Percentiles rank a stretch among this genome's conserved stretches.
phyloP scores from a whole-genome alignment of 2,113 vertebrate species.

The Calidris pugnax region DNA sequence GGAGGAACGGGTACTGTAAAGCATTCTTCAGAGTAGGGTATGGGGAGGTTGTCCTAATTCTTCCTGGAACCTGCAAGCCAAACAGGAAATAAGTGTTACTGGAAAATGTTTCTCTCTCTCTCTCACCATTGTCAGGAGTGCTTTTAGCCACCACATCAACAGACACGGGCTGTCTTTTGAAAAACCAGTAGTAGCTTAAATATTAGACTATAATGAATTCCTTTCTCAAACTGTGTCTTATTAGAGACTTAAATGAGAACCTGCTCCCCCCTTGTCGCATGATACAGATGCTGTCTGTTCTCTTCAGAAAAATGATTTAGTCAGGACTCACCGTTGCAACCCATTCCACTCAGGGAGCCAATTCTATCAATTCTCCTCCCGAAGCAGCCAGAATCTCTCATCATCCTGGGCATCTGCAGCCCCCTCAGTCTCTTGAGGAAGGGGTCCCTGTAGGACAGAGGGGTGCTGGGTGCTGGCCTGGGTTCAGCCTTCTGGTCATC shows the following conservation, averaged over 20 bases:
- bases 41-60: background rate
- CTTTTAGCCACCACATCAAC: background rate
- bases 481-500: constrained; percentile 15
- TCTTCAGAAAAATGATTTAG: rapidly evolving
- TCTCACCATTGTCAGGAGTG: background rate
- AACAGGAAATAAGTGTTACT: background rate
- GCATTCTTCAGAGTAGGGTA: background rate
- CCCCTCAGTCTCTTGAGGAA: constrained; percentile 73
- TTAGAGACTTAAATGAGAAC: background rate
- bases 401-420: constrained; percentile 45
- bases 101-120: background rate
- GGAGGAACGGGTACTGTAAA: constrained; percentile 36
- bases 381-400: constrained; percentile 82
- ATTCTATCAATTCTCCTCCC: constrained; percentile 87
- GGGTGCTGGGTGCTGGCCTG: background rate
- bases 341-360: constrained; percentile 83
- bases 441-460: constrained; percentile 64
- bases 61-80: constrained; percentile 55
- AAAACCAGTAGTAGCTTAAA: background rate
- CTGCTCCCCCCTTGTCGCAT: background rate
- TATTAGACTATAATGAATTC: background rate
- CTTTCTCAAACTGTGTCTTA: background rate
- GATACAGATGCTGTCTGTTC: rapidly evolving
- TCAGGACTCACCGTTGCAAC: constrained; percentile 77
- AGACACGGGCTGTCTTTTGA: background rate